A percentile compares a stretch with the other conserved stretches of the same genome.
Evolutionary conservation across 2,113 vertebrate genomes (phyloP).

Genomic region (Pyxicephalus adspersus): DNA sequence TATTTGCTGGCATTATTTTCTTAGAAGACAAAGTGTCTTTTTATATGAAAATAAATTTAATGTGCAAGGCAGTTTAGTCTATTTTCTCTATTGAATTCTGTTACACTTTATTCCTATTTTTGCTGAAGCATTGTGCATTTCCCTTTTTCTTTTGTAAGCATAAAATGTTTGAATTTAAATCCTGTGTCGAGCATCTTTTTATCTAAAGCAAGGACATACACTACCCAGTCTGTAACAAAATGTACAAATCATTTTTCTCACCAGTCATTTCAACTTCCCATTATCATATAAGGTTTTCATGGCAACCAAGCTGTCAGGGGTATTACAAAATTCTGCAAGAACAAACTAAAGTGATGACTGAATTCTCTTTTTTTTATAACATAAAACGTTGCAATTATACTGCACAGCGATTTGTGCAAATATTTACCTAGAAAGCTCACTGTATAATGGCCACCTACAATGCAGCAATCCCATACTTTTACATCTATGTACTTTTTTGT

Average conservation of each 20-base stretch:
- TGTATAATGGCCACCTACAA: neutral
- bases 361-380: slow-evolving; percentile 30
- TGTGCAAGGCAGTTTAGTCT: neutral
- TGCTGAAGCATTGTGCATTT: slow-evolving; percentile 32
- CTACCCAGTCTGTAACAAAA: slow-evolving; percentile 44
- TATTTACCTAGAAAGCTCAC: too few species aligned
- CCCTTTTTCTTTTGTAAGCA: slow-evolving; percentile 27
- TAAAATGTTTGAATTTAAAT: slow-evolving; percentile 42
- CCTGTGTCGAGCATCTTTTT: slow-evolving; percentile 27
- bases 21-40: neutral
- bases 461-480: too few species aligned
- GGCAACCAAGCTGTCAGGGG: slow-evolving; percentile 48
- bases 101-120: neutral
- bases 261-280: slow-evolving; percentile 42
- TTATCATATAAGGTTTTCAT: slow-evolving; percentile 49
- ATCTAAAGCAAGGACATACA: slow-evolving; percentile 38
- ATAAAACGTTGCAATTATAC: neutral
- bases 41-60: slow-evolving; percentile 16
- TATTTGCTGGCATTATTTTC: neutral
- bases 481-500: too few species aligned
- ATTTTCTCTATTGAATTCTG: slow-evolving; percentile 18
- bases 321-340: slow-evolving; percentile 43
- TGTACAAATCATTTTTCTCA: slow-evolving; percentile 49
- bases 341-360: slow-evolving; percentile 51
- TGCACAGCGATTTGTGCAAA: neutral